phyloP scores from a whole-genome alignment of 2,888 invertebrate genomes.

The Cinara cedri region DNA sequence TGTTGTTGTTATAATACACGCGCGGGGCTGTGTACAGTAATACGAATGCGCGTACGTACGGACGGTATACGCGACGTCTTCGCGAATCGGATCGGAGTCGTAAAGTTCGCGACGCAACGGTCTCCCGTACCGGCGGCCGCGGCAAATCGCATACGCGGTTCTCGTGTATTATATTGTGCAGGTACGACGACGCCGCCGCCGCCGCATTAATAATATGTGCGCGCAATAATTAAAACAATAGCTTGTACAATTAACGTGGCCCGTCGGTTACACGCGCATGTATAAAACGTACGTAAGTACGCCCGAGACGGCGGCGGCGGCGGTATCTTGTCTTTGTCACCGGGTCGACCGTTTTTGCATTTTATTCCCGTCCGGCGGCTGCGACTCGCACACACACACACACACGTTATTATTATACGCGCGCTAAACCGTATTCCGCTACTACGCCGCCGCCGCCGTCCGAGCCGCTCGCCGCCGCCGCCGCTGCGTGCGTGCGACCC shows the following conservation, averaged over 20 bases:
- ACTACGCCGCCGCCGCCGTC: neutral
- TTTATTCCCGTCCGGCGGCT: constrained; percentile 50
- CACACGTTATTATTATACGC: neutral
- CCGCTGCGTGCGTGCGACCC: neutral
- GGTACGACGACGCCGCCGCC: neutral
- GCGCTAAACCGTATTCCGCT: constrained; percentile 24
- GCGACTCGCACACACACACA: too few relatives aligned
- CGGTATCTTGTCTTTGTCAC: constrained; percentile 54
- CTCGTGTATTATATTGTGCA: neutral
- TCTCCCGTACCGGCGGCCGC: neutral
- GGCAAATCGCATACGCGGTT: neutral
- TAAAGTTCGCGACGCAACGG: constrained; percentile 18
- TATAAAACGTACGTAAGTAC: neutral
- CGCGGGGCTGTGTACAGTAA: too few relatives aligned
- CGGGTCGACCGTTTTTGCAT: constrained; percentile 55
- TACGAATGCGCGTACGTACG: too few relatives aligned
- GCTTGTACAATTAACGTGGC: constrained; percentile 55
- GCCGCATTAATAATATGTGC: neutral
- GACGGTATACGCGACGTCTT: neutral
- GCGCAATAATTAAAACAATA: constrained; percentile 55
- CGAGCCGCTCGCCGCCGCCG: neutral
- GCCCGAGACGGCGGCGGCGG: constrained; percentile 29
- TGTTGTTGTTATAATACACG: too few relatives aligned
- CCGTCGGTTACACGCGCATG: constrained; percentile 13
- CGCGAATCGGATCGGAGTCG: constrained; percentile 31